Percentiles rank a stretch among this genome's conserved stretches.
Conservation (phyloP, 1,140 invertebrate species). For the Cotesia vestalis region DNA sequence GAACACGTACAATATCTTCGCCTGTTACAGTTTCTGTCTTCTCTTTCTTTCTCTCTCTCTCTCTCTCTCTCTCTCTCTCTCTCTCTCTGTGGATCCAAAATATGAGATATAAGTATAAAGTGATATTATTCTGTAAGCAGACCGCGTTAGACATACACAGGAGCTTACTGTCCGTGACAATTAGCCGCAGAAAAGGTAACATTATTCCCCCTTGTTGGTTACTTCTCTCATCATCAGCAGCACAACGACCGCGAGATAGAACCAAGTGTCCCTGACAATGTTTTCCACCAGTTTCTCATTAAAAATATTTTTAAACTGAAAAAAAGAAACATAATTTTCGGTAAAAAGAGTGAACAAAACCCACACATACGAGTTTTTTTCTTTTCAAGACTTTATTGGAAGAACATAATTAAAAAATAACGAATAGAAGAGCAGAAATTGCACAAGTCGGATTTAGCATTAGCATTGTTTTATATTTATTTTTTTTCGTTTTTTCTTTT, state of each 20-base stretch:
- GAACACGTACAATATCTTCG: too few species aligned
- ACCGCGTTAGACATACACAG: slow-evolving; percentile 13
- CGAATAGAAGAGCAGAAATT: background rate
- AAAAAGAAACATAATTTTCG: background rate
- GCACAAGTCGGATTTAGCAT: background rate
- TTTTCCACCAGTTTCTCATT: slow-evolving; percentile 27
- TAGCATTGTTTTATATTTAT: background rate
- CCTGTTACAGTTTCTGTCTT: too few species aligned
- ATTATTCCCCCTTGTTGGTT: background rate
- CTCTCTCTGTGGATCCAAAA: too few species aligned
- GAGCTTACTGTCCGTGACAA: slow-evolving; percentile 24
- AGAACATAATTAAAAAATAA: slow-evolving; percentile 8
- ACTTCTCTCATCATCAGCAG: slow-evolving; percentile 18
- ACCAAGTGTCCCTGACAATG: slow-evolving; percentile 27
- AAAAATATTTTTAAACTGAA: slow-evolving; percentile 19
- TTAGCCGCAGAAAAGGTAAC: slow-evolving; percentile 24
- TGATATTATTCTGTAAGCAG: too few species aligned
- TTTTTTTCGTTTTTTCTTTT: too few species aligned
- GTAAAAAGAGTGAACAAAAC: too few species aligned
- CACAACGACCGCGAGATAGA: slow-evolving; percentile 24
- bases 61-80: too few species aligned
- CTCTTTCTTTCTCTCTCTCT: too few species aligned
- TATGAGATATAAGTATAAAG: too few species aligned
- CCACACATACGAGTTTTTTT: background rate
- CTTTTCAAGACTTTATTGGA: slow-evolving; percentile 13